phyloP scores from a whole-genome alignment of 2,888 invertebrate species.

The Apamea crenata region DNA sequence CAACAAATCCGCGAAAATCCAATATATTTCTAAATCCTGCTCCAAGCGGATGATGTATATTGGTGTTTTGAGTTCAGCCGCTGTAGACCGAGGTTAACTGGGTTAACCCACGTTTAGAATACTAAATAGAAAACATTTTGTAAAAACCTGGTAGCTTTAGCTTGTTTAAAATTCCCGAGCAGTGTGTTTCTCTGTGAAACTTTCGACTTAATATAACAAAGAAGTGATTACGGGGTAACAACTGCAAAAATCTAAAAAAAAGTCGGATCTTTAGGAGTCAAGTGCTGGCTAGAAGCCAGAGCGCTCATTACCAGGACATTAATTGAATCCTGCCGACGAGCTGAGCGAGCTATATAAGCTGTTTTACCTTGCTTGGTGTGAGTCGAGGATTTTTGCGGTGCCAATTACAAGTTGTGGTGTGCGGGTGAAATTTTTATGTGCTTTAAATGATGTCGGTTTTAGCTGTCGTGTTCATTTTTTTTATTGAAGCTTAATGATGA shows the following conservation, averaged over 20 bases:
- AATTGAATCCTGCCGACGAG: slow-evolving; percentile 69
- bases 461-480: not conserved
- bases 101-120: slow-evolving; percentile 53
- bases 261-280: slow-evolving; percentile 51
- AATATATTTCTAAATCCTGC: slow-evolving; percentile 54
- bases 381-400: slow-evolving; percentile 26
- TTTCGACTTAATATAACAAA: slow-evolving; percentile 60
- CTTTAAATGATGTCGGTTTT: not conserved
- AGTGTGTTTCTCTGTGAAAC: slow-evolving; percentile 49
- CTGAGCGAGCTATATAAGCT: slow-evolving; percentile 48
- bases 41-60: slow-evolving; percentile 49
- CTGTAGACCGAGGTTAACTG: slow-evolving; percentile 47
- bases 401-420: slow-evolving; percentile 30
- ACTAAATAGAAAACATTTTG: slow-evolving; percentile 49
- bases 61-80: slow-evolving; percentile 49
- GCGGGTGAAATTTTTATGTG: slow-evolving; percentile 15
- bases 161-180: slow-evolving; percentile 53
- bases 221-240: slow-evolving; percentile 59
- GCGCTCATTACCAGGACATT: slow-evolving; percentile 68
- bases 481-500: not conserved
- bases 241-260: slow-evolving; percentile 55
- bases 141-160: slow-evolving; percentile 22
- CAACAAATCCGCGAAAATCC: slow-evolving; percentile 46
- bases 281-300: slow-evolving; percentile 63
- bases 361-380: slow-evolving; percentile 37